A percentile compares a stretch with the other conserved stretches of the same genome.
These are phyloP conservation scores for Galaxea fascicularis DNA, from an alignment of 92 coral and sea anemone genomes.

Conservation along the genomic window DNA sequence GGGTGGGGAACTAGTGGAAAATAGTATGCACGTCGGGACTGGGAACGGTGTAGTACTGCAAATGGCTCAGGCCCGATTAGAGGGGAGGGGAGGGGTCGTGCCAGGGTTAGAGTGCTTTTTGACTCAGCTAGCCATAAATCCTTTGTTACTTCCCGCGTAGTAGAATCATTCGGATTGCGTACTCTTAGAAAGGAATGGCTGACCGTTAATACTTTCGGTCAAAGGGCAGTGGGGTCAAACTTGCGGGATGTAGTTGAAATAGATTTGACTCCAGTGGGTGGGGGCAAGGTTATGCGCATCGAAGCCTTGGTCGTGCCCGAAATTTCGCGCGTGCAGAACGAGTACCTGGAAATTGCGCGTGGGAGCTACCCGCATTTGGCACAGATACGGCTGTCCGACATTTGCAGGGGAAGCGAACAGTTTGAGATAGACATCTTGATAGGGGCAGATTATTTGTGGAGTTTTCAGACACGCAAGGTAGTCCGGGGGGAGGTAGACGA, in stretches of 20 bases:
- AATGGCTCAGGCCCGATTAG: constrained; percentile 41
- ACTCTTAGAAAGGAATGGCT: constrained; percentile 41
- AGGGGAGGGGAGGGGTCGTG: too few relatives aligned
- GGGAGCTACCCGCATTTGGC: constrained; percentile 38
- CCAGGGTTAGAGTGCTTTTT: constrained; percentile 28
- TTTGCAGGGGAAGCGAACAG: constrained; percentile 22
- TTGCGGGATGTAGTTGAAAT: constrained; percentile 48
- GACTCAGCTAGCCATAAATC: constrained; percentile 61
- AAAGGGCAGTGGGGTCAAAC: constrained; percentile 18
- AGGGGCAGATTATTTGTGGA: constrained; percentile 59
- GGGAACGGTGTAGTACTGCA: constrained; percentile 43
- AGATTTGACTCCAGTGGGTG: constrained; percentile 31
- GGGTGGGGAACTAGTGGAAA: constrained; percentile 13
- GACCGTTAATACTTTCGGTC: constrained; percentile 47
- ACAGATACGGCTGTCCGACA: constrained; percentile 43
- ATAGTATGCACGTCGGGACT: constrained; percentile 48
- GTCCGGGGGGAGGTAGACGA: constrained; percentile 47
- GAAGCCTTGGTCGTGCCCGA: constrained; percentile 68
- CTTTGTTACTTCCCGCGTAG: constrained; percentile 41
- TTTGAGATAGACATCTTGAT: constrained; percentile 46
- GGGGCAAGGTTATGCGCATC: constrained; percentile 5
- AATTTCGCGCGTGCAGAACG: constrained; percentile 38
- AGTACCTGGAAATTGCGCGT: constrained; percentile 12
- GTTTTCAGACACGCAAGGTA: constrained; percentile 38
- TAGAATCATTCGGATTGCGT: not conserved